A percentile compares a stretch with the other conserved stretches of the same genome.
Evolutionary conservation across 30 jellyfish, hydroid and myxozoan species (phyloP).

Genomic region (Hydractinia symbiolongicarpus): DNA sequence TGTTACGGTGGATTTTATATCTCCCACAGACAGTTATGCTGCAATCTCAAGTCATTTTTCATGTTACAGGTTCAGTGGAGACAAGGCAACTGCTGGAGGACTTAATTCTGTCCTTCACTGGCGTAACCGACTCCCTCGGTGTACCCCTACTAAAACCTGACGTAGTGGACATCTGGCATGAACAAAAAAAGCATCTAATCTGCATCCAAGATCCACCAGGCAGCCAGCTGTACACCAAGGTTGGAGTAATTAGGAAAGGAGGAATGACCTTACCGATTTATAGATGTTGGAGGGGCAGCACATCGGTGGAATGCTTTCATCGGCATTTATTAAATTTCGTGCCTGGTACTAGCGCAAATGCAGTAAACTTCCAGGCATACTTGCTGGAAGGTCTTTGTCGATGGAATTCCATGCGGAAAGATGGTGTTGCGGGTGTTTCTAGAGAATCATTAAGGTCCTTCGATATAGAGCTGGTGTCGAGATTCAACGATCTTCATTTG

Average conservation of each 20-base stretch:
- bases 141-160: background rate
- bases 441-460: background rate
- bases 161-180: conserved; percentile 19
- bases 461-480: background rate
- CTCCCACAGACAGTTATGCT: background rate
- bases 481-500: background rate
- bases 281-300: conserved; percentile 44
- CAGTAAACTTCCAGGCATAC: conserved; percentile 35
- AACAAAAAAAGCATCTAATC: conserved; percentile 33
- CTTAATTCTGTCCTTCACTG: too few relatives aligned
- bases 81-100: too few relatives aligned
- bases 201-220: conserved; percentile 47
- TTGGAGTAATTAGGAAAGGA: conserved; percentile 25
- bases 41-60: conserved; percentile 19
- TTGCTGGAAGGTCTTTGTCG: conserved; percentile 30
- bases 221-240: conserved; percentile 23
- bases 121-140: too few relatives aligned
- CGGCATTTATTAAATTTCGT: background rate
- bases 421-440: conserved; percentile 13
- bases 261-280: conserved; percentile 22
- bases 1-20: too few relatives aligned
- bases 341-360: conserved; percentile 30
- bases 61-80: background rate
- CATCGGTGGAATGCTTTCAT: conserved; percentile 20
- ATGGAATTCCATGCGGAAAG: conserved; percentile 25